Percentiles rank a stretch among this genome's conserved stretches.
These are phyloP conservation scores for Elgaria multicarinata DNA, from an alignment of 2,113 vertebrate genomes.

Conservation along the genomic window DNA sequence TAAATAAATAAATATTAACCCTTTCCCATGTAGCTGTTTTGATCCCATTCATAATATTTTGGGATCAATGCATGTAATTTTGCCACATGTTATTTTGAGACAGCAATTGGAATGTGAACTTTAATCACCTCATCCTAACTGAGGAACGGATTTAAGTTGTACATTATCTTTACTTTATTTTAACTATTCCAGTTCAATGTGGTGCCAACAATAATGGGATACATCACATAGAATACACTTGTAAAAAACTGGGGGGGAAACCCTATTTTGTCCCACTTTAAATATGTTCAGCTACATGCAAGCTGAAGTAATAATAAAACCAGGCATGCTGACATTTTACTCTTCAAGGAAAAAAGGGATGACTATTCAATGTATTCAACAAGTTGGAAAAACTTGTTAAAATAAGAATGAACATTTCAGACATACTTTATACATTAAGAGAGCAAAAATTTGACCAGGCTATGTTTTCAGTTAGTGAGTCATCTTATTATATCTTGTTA, in stretches of 20 bases:
- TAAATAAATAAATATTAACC: too few species aligned
- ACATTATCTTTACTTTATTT: not conserved
- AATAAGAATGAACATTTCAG: not conserved
- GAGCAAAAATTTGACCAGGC: not conserved
- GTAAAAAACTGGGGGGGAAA: not conserved
- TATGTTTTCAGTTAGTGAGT: not conserved
- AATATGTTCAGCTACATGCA: accelerated
- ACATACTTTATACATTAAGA: not conserved
- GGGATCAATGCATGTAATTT: not conserved
- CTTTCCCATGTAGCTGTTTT: not conserved
- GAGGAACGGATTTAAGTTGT: not conserved
- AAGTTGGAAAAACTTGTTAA: not conserved
- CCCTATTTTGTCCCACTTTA: not conserved
- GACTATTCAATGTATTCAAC: not conserved
- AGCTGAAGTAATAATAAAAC: slow-evolving; percentile 23
- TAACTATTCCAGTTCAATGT: not conserved
- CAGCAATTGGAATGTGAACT: not conserved
- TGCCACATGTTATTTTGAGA: not conserved
- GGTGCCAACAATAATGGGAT: not conserved
- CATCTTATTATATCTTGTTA: not conserved
- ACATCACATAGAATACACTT: not conserved
- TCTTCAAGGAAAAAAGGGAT: slow-evolving; percentile 14
- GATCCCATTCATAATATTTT: not conserved
- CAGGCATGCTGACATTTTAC: not conserved
- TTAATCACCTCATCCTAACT: not conserved